Percentiles rank a stretch among this genome's conserved stretches.
These are phyloP conservation scores for Acanthaster planci DNA, from an alignment of 35 echinoderm and acorn worm genomes.

Conservation along the genomic window DNA sequence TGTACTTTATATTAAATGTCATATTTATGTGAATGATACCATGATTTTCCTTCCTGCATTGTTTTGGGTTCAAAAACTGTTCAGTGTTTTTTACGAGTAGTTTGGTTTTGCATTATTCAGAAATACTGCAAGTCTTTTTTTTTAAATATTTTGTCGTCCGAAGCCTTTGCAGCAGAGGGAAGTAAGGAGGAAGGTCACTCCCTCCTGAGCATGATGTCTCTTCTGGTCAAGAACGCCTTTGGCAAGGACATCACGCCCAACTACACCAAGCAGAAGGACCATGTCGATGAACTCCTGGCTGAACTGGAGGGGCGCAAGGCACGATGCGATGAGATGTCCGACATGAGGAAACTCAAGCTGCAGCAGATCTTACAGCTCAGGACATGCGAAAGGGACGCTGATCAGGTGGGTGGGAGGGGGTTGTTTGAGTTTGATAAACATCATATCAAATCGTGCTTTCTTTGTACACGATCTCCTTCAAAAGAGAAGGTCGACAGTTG, in stretches of 20 bases:
- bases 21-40: no score
- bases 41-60: no score
- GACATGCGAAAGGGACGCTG: conserved; percentile 90
- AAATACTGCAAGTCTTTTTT: no score
- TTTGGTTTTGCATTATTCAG: no score
- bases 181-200: conserved; percentile 72
- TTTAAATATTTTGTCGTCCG: neutral
- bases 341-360: conserved; percentile 81
- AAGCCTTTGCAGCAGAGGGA: conserved; percentile 47
- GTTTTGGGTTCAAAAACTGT: no score
- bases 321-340: conserved; percentile 61
- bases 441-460: no score
- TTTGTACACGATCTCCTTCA: no score
- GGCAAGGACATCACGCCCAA: conserved; percentile 92
- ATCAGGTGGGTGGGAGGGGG: conserved; percentile 62
- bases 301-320: conserved; percentile 68
- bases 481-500: no score
- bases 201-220: conserved; percentile 78
- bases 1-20: no score
- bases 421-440: no score
- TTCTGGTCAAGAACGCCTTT: conserved; percentile 83
- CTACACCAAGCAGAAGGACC: conserved; percentile 50
- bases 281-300: conserved; percentile 61
- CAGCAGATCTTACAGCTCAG: conserved; percentile 87
- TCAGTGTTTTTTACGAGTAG: no score